A percentile compares a stretch with the other conserved stretches of the same genome.
Conservation (phyloP, 35 echinoderm and acorn worm genomes). For the Apostichopus californicus region DNA sequence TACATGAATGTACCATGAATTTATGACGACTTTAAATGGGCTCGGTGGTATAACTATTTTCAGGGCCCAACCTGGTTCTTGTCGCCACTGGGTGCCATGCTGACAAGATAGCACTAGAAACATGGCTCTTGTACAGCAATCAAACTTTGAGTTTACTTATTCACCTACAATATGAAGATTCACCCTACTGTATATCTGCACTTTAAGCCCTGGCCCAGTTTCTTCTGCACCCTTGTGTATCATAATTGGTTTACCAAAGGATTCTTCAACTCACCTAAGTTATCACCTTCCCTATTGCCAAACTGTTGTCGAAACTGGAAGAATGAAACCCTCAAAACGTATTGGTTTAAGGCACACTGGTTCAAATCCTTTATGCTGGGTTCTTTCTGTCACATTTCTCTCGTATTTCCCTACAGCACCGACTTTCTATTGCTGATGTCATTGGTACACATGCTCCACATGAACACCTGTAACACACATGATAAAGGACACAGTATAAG, state of each 20-base stretch:
- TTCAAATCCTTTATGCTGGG: not conserved
- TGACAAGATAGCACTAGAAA: too few species aligned
- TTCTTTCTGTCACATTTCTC: not conserved
- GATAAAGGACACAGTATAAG: not conserved
- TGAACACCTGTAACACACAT: not conserved
- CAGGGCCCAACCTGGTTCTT: too few species aligned
- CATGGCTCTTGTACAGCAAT: too few species aligned
- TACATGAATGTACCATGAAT: not conserved
- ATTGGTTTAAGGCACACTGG: constrained; percentile 15
- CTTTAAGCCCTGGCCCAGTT: not conserved
- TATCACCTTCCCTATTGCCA: constrained; percentile 9
- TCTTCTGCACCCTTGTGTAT: not conserved
- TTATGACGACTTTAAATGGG: not conserved
- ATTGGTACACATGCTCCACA: not conserved
- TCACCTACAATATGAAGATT: not conserved
- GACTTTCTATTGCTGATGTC: not conserved
- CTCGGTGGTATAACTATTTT: too few species aligned
- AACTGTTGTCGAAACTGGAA: constrained; percentile 43
- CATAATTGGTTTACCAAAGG: not conserved
- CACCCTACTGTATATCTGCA: not conserved
- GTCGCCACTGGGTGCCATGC: too few species aligned
- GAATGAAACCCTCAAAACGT: constrained; percentile 18
- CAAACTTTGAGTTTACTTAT: too few species aligned
- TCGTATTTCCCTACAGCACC: not conserved
- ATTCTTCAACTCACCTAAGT: not conserved